Base-by-base conservation (phyloP, 1,140 invertebrate species). In the Cyclargus thomasi region DNA sequence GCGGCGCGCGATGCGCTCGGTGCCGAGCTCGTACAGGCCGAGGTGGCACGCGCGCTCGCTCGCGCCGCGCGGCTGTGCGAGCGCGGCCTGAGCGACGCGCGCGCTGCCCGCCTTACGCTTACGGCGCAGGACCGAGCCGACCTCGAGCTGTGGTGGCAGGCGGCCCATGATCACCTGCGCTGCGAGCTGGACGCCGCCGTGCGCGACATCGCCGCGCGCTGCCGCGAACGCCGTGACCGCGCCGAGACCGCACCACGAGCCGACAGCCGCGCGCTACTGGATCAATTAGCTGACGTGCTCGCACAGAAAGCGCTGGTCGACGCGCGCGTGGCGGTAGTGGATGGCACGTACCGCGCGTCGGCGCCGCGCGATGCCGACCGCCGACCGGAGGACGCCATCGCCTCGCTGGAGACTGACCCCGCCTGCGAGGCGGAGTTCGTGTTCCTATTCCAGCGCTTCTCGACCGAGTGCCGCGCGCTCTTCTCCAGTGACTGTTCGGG, bases 221-320 rank as follows among this genome's bases (percentile, higher is more conserved):
- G 95, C 81, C 92, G 94, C 72, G 92, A 93, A 21, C 3, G 87
- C 53, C 59, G 39, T 17, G 39, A 47, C 68, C 72, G 47, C 88
- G 71, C 86, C 93, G 89, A 67, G 92, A 86, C 78, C 79, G 75
- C 62, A 77, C 83, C 21, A 72, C 79, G 7, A 85, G 80, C 80
- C 70, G 80, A 92, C 85, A 92, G 88, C 85, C 90, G 91, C 53
- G 91, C 91, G 23, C 80, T 94, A n/a, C 78, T 96, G 69, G 86
- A 91, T 20, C 93, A 95, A 79, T 95, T 95, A 78, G 94, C 94
- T 20, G 95, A 95, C 81, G 92, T 95, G 55, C 91, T 95, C 47
- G 95, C 95, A 29, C 94, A 95, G 68, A 95, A 96, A 80, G 94
- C 95, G 47, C 87, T 96, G 36, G 92, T 96, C 21, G 95, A 96